Evolutionary conservation across 2,797 vertebrate genomes (phyloP).

Genomic region (Falco peregrinus): DNA sequence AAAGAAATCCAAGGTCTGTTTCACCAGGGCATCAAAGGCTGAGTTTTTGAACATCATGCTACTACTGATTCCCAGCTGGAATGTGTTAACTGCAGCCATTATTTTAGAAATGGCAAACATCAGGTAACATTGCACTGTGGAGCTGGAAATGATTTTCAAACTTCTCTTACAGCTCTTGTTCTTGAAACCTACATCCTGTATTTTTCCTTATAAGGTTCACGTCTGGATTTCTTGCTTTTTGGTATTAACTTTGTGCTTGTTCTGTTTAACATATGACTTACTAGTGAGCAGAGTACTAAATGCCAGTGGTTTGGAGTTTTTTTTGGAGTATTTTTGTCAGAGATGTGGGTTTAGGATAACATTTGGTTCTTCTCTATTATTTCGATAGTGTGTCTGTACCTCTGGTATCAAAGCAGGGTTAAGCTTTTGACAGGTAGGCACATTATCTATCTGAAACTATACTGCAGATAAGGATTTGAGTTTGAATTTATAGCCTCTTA

Average conservation of each 20-base stretch:
- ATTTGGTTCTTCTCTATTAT: background rate
- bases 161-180: background rate
- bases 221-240: background rate
- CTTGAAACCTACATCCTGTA: background rate
- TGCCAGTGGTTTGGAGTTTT: background rate
- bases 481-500: background rate
- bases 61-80: background rate
- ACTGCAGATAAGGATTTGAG: background rate
- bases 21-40: slow-evolving; percentile 6
- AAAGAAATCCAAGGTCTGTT: background rate
- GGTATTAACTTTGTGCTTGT: background rate
- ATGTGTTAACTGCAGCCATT: background rate
- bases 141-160: background rate
- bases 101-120: background rate
- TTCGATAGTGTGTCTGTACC: background rate
- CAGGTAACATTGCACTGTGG: background rate
- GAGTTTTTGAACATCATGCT: background rate
- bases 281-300: background rate
- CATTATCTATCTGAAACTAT: background rate
- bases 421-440: background rate
- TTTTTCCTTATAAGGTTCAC: background rate
- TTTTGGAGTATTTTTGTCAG: background rate
- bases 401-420: background rate
- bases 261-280: background rate
- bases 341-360: background rate